Conservation (phyloP, 2,797 vertebrate genomes). For the Hydrophis major region DNA sequence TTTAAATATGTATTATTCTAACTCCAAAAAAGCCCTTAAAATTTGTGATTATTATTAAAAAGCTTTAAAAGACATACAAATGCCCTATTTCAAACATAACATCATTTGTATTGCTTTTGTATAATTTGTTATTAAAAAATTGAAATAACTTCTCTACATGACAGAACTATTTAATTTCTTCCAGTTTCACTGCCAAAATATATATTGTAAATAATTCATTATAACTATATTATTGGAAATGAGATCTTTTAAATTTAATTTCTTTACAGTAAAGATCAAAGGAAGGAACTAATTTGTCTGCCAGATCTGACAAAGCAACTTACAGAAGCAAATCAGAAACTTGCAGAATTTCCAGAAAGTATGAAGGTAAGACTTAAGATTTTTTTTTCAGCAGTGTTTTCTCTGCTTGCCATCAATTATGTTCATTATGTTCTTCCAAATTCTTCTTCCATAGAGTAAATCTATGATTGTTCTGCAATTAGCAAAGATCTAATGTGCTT, state of each 20-base stretch:
- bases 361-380: constrained; percentile 78
- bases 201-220: not conserved
- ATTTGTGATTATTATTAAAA: not conserved
- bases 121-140: not conserved
- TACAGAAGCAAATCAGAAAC: constrained; percentile 75
- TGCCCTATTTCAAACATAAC: not conserved
- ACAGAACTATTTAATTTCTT: not conserved
- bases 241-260: not conserved
- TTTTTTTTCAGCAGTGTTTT: not conserved
- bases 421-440: not conserved
- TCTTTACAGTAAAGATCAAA: constrained; percentile 66
- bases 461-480: not conserved
- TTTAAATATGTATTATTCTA: not conserved
- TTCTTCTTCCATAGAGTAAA: not conserved
- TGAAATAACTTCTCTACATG: not conserved
- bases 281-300: constrained; percentile 66
- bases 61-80: not conserved
- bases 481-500: not conserved
- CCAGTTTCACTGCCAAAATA: not conserved
- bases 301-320: constrained; percentile 80
- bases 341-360: constrained; percentile 78
- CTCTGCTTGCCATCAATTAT: not conserved
- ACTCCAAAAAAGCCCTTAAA: not conserved
- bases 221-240: not conserved
- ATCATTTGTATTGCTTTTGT: not conserved